Base-by-base conservation (phyloP, 1,140 invertebrate species). In the Catajapyx aquilonaris region DNA sequence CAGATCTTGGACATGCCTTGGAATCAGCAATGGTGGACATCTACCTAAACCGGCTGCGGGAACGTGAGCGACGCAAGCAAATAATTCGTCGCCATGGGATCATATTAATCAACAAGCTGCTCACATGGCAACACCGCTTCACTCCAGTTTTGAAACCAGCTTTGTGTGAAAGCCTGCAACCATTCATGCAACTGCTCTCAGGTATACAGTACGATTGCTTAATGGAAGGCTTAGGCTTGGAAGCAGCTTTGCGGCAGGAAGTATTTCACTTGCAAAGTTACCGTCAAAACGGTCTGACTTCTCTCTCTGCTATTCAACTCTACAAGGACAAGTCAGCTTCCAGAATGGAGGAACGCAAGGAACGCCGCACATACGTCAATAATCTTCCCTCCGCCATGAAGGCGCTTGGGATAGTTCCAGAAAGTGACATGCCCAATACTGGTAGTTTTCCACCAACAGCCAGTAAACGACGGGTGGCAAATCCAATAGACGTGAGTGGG, bases 21-120 rank as follows among this genome's bases (percentile, higher is more conserved):
- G 74, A 83, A 54, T 59, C 67, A 33, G 64, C 70, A 22, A 55
- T 80, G n/a, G 52, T 75, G 1, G 61, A 66, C 41, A 66, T 67
- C 17, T 81, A 85, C 43, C 74, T 78, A 46, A 65, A 67, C 31
- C 60, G 75, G 45, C 52, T 86, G 15, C 67, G 55, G 46, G 81
- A 88, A 52, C 61, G 86, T 22, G 54, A 63, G 34, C 59, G 75
- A 38, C 57, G 78, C 30, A 76, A 76, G 44, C 65, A 56, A 44
- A 70, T 90, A 17, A 71, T 90, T 34, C 61, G 70, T 17, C 55
- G 73, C 31, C 81, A 86, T 60, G 85, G 84, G 0, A 57, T 91
- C 0, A 76, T 90, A 25, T 66, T 77, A 45, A 56, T 71, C 5
- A 69, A 69, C 41, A 76, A 71, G 57, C 58, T 65, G 5, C 49